Evolutionary conservation across 2,113 vertebrate genomes (phyloP).

Genomic region (Conger conger): DNA sequence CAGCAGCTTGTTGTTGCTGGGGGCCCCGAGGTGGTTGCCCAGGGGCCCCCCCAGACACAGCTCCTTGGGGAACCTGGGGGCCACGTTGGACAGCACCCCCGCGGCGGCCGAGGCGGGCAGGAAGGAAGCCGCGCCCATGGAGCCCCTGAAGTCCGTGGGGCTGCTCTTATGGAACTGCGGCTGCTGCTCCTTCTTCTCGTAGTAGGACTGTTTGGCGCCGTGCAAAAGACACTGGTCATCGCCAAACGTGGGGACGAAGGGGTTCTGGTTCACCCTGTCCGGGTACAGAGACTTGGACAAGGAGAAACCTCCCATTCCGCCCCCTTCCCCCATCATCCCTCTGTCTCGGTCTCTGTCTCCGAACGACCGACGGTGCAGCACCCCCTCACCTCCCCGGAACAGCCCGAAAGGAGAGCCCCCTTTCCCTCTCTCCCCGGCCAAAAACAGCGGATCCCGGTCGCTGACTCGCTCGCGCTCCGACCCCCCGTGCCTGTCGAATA

Average conservation of each 20-base stretch:
- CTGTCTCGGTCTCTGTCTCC: slow-evolving; percentile 75
- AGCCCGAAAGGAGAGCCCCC: slow-evolving; percentile 74
- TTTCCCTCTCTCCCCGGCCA: slow-evolving; percentile 62
- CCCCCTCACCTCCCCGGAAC: slow-evolving; percentile 69
- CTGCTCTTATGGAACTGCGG: slow-evolving; percentile 84
- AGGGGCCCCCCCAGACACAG: slow-evolving; percentile 76
- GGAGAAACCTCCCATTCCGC: slow-evolving; percentile 87
- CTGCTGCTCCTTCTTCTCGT: slow-evolving; percentile 88
- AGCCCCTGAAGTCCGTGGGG: slow-evolving; percentile 92
- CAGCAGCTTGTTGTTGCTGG: slow-evolving; percentile 65
- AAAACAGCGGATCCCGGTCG: slow-evolving; percentile 57
- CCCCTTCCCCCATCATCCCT: slow-evolving; percentile 67
- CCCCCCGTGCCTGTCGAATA: slow-evolving; percentile 89
- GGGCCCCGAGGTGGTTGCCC: slow-evolving; percentile 67
- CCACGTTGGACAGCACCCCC: slow-evolving; percentile 74
- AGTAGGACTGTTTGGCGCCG: slow-evolving; percentile 97
- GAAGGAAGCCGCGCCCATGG: slow-evolving; percentile 91
- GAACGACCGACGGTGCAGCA: slow-evolving; percentile 71
- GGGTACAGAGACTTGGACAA: slow-evolving; percentile 99
- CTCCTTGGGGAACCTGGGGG: slow-evolving; percentile 90
- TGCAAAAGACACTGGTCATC: slow-evolving; percentile 99
- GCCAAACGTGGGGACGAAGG: slow-evolving; percentile 99
- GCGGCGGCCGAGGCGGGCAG: slow-evolving; percentile 78
- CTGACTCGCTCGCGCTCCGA: slow-evolving; percentile 49
- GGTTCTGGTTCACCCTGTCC: slow-evolving; percentile 99